Conservation (phyloP, 2,797 vertebrate species). For the Chaetophractus vellerosus region DNA sequence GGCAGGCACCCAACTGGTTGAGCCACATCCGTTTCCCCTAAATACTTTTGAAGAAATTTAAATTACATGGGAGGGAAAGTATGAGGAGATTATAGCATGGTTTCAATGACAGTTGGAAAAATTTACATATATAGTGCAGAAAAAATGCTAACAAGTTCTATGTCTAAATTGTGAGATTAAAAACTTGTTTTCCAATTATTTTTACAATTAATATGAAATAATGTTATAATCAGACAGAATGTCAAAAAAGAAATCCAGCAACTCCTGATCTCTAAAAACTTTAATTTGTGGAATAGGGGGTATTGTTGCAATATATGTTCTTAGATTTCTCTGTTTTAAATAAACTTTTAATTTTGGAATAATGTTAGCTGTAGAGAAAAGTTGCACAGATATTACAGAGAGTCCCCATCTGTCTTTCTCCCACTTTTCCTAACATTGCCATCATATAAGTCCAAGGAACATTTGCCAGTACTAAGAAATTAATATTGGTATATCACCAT, state of each 20-base stretch:
- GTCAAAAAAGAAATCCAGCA: neutral
- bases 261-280: neutral
- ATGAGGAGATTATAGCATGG: neutral
- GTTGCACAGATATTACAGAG: neutral
- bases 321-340: neutral
- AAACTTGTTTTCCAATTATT: neutral
- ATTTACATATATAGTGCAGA: neutral
- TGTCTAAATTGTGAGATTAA: conserved; percentile 10
- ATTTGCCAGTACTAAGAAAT: neutral
- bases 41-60: neutral
- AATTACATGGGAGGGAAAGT: neutral
- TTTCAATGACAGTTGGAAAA: neutral
- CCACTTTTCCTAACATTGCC: neutral
- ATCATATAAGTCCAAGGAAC: neutral
- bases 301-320: neutral
- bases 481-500: neutral
- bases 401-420: neutral
- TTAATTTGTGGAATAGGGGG: neutral
- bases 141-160: neutral
- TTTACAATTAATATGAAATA: neutral
- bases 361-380: conserved; percentile 53
- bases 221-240: neutral
- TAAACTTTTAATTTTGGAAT: neutral
- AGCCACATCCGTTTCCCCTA: neutral
- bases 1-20: too few relatives aligned